Base-by-base conservation (phyloP, 2,797 vertebrate genomes). In the Scarus forsteni region DNA sequence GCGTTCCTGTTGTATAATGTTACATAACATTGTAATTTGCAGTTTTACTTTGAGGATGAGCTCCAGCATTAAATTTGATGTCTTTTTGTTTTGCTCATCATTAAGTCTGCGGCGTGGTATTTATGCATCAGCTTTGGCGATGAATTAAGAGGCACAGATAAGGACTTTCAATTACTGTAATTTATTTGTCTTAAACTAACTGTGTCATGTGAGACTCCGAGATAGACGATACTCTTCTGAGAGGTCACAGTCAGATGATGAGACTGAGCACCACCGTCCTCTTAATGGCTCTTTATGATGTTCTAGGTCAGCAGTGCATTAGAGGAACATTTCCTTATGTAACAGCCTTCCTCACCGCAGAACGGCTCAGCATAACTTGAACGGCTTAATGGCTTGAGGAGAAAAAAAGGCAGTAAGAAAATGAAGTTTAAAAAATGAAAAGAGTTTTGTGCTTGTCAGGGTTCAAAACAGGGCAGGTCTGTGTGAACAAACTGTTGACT, bases 231-330 rank as follows among this genome's bases (percentile, higher is more conserved):
- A 19, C 11, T 14, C 27, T 60, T 6, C 15, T 35, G 36, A 48
- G 48, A 64, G 73, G 68, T 76, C 59, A 19, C 43, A 19, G 62
- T 66, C 18, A 64, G 70, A 74, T 68, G 62, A 73, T 46, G 40
- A 61, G 44, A 73, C 40, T 10, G 11, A 79, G 66, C 27, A 70
- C 77, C 10, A 7, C 50, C 54, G 59, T 79, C 36, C 57, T 61
- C 60, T 60, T 86, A 84, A 85, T 85, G 76, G 73, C 9, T 69
- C 66, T 80, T 86, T 77, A 46, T 84, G 66, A 13, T 52, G 36
- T 73, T 66, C 79, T 75, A 75, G 85, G 84, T 87, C 91, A 90
- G 80, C 62, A 68, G 76, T 78, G 75, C 85, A 86, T 90, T 86
- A 86, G 57, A 73, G 61, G 50, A 85, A 80, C 83, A 77, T 84